Conservation (phyloP, 2,888 invertebrate species). For the Pachydiplax longipennis region DNA sequence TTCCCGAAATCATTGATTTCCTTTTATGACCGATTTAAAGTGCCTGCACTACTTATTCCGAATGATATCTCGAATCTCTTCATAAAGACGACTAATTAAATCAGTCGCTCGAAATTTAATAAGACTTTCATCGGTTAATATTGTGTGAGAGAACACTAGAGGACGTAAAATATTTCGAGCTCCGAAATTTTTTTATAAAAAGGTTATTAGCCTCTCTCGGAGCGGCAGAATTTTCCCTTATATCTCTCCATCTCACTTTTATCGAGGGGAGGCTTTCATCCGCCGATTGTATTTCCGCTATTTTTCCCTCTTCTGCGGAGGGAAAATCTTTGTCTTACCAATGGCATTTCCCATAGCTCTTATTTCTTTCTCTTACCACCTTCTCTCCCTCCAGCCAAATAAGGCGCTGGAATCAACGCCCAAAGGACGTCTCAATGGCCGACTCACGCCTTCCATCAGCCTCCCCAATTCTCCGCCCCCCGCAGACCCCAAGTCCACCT, state of each 20-base stretch:
- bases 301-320: background rate
- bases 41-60: too few relatives aligned
- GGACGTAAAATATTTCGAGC: too few relatives aligned
- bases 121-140: too few relatives aligned
- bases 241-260: background rate
- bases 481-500: background rate
- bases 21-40: too few relatives aligned
- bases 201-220: too few relatives aligned
- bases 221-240: background rate
- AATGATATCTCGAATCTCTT: too few relatives aligned
- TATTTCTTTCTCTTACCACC: background rate
- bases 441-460: background rate
- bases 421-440: slow-evolving; percentile 19
- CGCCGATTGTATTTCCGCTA: background rate
- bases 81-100: too few relatives aligned
- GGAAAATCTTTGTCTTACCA: background rate
- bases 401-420: slow-evolving; percentile 8
- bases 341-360: background rate
- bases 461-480: background rate
- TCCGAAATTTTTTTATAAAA: too few relatives aligned
- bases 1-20: too few relatives aligned
- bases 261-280: background rate
- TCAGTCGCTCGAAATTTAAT: too few relatives aligned
- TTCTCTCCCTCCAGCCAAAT: background rate
- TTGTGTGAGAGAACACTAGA: too few relatives aligned